Percentiles rank a stretch among this genome's conserved stretches.
These are phyloP conservation scores for Therioaphis trifolii DNA, from an alignment of 2,888 invertebrate genomes.

Conservation along the genomic window DNA sequence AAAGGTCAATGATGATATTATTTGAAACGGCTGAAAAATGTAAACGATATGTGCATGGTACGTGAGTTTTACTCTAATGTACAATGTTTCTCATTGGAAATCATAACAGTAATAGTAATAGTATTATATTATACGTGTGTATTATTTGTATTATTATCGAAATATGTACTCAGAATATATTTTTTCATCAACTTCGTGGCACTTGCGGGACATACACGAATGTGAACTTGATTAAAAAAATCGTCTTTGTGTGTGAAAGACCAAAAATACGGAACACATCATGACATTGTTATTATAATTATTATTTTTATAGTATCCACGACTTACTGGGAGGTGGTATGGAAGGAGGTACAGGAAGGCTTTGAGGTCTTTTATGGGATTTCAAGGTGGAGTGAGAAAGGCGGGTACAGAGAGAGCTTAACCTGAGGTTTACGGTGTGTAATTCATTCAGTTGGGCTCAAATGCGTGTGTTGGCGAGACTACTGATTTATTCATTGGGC, in stretches of 20 bases:
- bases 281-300: not conserved
- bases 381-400: no score
- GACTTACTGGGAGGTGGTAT: not conserved
- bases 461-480: not conserved
- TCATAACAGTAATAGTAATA: not conserved
- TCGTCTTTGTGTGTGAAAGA: no score
- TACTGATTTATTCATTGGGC: conserved; percentile 43
- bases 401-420: no score
- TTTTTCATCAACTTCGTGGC: no score
- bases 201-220: no score
- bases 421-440: not conserved
- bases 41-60: not conserved
- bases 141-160: not conserved
- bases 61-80: not conserved
- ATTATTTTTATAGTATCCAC: no score
- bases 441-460: not conserved
- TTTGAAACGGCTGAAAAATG: not conserved
- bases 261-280: no score
- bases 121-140: not conserved
- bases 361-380: no score
- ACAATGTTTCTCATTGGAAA: not conserved
- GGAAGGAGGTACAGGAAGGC: not conserved
- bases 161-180: not conserved
- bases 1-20: not conserved
- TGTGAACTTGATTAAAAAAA: not conserved